phyloP scores from a whole-genome alignment of 1,140 invertebrate species.

The Drosophila ficusphila region DNA sequence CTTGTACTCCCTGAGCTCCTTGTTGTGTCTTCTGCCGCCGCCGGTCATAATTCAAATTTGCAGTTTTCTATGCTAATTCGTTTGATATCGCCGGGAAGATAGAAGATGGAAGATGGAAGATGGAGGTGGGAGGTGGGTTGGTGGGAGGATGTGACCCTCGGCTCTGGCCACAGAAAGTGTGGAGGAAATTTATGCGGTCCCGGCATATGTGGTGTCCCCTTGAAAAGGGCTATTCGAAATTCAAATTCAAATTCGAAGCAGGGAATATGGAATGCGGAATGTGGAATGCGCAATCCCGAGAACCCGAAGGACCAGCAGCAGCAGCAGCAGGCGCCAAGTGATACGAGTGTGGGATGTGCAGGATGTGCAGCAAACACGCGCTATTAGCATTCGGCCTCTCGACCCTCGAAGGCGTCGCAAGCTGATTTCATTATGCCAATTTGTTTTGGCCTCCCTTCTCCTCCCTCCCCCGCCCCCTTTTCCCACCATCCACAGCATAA shows the following conservation, averaged over 20 bases:
- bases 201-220: constrained; percentile 30
- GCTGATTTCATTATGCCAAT: constrained; percentile 60
- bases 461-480: background rate
- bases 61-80: constrained; percentile 83
- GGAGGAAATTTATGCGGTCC: constrained; percentile 63
- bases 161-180: constrained; percentile 44
- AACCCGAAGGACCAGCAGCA: constrained; percentile 30
- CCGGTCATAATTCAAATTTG: constrained; percentile 81
- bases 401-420: constrained; percentile 66
- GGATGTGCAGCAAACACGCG: constrained; percentile 57
- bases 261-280: background rate
- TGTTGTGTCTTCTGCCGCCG: constrained; percentile 22
- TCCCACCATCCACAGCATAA: constrained; percentile 36
- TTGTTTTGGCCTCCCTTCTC: constrained; percentile 25
- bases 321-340: constrained; percentile 48
- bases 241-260: constrained; percentile 30
- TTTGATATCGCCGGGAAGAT: constrained; percentile 60
- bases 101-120: too few species aligned
- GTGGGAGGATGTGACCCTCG: constrained; percentile 5
- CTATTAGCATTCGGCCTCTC: constrained; percentile 69
- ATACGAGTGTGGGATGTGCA: constrained; percentile 54
- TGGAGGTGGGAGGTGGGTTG: constrained; percentile 1
- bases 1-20: constrained; percentile 1
- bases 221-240: constrained; percentile 9
- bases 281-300: background rate